phyloP scores from a whole-genome alignment of 2,888 invertebrate species.

The Oxystoma pomonae region DNA sequence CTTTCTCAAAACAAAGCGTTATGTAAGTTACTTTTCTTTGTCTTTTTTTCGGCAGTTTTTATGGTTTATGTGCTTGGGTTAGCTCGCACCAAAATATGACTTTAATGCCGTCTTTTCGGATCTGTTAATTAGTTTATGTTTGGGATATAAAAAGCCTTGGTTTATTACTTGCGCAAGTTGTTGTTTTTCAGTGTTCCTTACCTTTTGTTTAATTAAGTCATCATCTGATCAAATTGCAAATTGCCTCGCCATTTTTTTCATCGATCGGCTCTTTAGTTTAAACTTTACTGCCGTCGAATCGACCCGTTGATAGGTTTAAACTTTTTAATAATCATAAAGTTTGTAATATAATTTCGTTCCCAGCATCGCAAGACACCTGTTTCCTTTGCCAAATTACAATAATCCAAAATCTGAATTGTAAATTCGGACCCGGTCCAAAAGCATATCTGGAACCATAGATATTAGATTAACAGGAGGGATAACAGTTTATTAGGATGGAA shows the following conservation, averaged over 20 bases:
- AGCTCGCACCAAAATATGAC: no score
- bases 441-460: not conserved
- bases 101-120: no score
- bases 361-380: not conserved
- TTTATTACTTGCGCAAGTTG: no score
- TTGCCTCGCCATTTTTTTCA: not conserved
- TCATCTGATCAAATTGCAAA: not conserved
- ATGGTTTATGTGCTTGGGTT: no score
- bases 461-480: no score
- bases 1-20: no score
- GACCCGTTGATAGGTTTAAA: not conserved
- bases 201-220: not conserved
- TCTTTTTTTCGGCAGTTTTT: no score
- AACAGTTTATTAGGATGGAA: no score
- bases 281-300: not conserved
- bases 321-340: not conserved
- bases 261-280: not conserved
- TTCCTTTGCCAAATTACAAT: not conserved
- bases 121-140: no score
- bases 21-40: no score
- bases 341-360: not conserved
- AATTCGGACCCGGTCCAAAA: not conserved
- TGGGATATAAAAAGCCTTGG: no score
- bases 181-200: no score
- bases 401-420: not conserved